These are phyloP conservation scores for Halichoerus grypus DNA, from an alignment of 2,113 vertebrate species.

Conservation along the genomic window DNA sequence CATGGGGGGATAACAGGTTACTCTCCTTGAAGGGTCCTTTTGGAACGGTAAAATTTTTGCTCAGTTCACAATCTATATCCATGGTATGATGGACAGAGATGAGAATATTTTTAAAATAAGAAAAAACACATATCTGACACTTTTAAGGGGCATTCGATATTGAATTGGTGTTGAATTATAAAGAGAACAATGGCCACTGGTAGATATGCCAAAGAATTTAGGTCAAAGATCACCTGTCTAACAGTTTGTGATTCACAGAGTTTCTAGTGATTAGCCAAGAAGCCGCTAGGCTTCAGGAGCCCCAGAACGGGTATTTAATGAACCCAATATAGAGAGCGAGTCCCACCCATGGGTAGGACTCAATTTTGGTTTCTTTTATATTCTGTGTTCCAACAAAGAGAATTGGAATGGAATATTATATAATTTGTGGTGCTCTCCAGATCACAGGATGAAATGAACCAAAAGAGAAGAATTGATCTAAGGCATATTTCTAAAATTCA, in stretches of 20 bases:
- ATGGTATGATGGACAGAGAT: not conserved
- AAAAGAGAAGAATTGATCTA: not conserved
- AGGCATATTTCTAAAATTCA: not conserved
- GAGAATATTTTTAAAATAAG: constrained; percentile 16
- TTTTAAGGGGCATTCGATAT: not conserved
- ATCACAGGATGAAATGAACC: not conserved
- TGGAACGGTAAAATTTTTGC: not conserved
- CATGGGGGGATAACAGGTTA: not conserved
- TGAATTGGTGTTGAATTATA: not conserved
- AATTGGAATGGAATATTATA: not conserved
- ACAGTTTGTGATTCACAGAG: not conserved
- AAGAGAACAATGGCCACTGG: not conserved
- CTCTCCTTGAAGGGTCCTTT: not conserved
- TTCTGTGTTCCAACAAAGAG: not conserved
- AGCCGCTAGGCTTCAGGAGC: not conserved
- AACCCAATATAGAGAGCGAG: not conserved
- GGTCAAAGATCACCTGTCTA: not conserved
- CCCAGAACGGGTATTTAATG: not conserved
- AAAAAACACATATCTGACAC: not conserved
- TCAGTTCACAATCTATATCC: not conserved
- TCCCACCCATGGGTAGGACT: not conserved
- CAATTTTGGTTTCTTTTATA: not conserved
- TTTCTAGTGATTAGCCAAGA: constrained; percentile 7
- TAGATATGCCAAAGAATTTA: not conserved
- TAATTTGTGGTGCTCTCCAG: not conserved